Evolutionary conservation across 2,797 vertebrate species (phyloP).

Genomic region (Notamacropus eugenii): DNA sequence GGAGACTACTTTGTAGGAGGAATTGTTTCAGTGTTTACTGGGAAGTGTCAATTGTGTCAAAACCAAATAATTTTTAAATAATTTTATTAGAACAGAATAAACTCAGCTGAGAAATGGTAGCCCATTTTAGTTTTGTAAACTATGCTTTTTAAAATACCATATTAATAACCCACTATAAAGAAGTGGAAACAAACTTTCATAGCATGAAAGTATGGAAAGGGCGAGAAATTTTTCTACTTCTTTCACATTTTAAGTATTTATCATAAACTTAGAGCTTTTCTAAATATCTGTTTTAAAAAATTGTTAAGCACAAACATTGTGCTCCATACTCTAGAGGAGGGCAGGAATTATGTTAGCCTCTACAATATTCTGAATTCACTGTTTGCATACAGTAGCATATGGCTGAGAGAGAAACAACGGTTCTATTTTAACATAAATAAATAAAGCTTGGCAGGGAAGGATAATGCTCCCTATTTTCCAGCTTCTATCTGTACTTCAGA

Average conservation of each 20-base stretch:
- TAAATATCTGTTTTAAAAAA: background rate
- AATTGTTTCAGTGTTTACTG: background rate
- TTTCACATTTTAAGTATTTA: background rate
- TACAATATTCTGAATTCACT: background rate
- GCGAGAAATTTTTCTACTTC: background rate
- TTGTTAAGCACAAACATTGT: background rate
- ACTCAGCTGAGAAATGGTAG: background rate
- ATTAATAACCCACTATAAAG: background rate
- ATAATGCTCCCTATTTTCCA: background rate
- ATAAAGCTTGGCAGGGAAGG: background rate
- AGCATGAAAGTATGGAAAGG: background rate
- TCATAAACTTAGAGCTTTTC: background rate
- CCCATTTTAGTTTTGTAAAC: background rate
- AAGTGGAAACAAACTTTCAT: background rate
- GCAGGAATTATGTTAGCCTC: background rate
- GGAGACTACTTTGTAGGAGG: background rate
- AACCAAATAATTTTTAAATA: background rate
- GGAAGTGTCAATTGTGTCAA: background rate
- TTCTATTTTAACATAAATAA: background rate
- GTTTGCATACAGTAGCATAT: background rate
- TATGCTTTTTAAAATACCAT: background rate
- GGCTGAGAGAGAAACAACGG: background rate
- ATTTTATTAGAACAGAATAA: background rate
- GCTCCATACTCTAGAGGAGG: background rate
- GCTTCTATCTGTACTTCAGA: slow-evolving; percentile 26